Percentiles rank a stretch among this genome's conserved stretches.
Conservation (phyloP, 2,797 vertebrate species). For the Propithecus deckenii region DNA sequence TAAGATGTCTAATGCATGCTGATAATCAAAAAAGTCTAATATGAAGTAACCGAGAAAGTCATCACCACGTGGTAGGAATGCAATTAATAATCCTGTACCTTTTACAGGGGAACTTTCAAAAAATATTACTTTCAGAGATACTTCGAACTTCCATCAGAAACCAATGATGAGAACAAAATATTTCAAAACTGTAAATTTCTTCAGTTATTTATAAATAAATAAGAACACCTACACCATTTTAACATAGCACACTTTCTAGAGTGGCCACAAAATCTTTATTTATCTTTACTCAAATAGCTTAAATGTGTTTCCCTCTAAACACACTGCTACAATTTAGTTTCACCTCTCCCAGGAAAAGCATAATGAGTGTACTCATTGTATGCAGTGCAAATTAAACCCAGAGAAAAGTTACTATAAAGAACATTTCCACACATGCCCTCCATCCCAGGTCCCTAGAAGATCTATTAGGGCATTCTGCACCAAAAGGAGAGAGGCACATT, state of each 20-base stretch:
- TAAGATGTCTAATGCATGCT: not conserved
- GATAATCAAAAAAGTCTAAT: not conserved
- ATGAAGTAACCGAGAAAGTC: not conserved
- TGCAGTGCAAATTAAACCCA: constrained; percentile 35
- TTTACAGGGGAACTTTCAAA: not conserved
- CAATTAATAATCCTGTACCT: not conserved
- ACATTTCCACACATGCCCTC: not conserved
- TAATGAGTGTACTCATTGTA: not conserved
- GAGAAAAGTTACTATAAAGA: constrained; percentile 50
- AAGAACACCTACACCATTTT: not conserved
- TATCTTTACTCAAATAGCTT: constrained; percentile 28
- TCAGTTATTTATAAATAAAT: not conserved
- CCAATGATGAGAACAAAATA: not conserved
- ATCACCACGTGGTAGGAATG: not conserved
- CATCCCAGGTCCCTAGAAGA: constrained; percentile 16
- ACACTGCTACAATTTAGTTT: constrained; percentile 20
- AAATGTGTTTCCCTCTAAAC: constrained; percentile 43
- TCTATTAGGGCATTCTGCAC: not conserved
- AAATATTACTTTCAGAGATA: not conserved
- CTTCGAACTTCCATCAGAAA: not conserved
- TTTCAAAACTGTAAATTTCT: not conserved
- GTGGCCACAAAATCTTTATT: not conserved
- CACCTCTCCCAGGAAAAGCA: constrained; percentile 35
- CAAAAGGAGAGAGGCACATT: not conserved
- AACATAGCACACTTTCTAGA: not conserved